Evolutionary conservation across 2,888 invertebrate species (phyloP).

Genomic region (Pycnomerus fuliginosus): DNA sequence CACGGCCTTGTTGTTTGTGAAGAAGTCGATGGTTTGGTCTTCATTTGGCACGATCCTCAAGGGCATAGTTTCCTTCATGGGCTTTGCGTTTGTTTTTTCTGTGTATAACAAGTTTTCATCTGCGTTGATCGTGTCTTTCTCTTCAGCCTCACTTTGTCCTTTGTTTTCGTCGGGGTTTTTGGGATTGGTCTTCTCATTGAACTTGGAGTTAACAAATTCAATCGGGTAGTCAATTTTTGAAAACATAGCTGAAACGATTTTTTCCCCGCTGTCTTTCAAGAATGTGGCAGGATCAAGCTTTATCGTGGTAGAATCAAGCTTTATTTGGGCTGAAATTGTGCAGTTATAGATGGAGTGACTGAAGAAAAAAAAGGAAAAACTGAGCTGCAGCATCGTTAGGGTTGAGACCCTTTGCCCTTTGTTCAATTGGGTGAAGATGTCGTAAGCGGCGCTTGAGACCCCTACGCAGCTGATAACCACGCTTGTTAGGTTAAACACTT

Average conservation of each 20-base stretch:
- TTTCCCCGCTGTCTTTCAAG: too few relatives aligned
- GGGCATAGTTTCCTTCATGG: constrained; percentile 56
- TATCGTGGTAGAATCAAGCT: too few relatives aligned
- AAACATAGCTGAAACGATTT: too few relatives aligned
- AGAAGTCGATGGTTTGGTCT: constrained; percentile 59
- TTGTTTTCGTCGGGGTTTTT: too few relatives aligned
- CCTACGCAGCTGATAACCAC: constrained; percentile 40
- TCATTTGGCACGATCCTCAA: constrained; percentile 57
- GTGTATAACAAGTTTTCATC: too few relatives aligned
- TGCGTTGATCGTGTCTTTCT: too few relatives aligned
- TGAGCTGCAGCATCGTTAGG: constrained; percentile 50
- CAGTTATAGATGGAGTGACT: constrained; percentile 44
- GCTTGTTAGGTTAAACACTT: constrained; percentile 38
- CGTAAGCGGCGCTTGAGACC: constrained; percentile 39
- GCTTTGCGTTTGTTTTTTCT: constrained; percentile 28
- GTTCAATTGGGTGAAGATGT: constrained; percentile 39
- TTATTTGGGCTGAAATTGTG: too few relatives aligned
- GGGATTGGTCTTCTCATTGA: too few relatives aligned
- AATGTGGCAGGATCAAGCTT: too few relatives aligned
- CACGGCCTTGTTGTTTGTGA: constrained; percentile 58
- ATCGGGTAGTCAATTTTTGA: too few relatives aligned
- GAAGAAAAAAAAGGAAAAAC: constrained; percentile 43
- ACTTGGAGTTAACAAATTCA: too few relatives aligned
- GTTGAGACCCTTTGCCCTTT: constrained; percentile 42
- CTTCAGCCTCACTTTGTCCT: too few relatives aligned